Percentiles rank a stretch among this genome's conserved stretches.
Conservation (phyloP, 1,140 invertebrate genomes). For the Drosophila nasuta region DNA sequence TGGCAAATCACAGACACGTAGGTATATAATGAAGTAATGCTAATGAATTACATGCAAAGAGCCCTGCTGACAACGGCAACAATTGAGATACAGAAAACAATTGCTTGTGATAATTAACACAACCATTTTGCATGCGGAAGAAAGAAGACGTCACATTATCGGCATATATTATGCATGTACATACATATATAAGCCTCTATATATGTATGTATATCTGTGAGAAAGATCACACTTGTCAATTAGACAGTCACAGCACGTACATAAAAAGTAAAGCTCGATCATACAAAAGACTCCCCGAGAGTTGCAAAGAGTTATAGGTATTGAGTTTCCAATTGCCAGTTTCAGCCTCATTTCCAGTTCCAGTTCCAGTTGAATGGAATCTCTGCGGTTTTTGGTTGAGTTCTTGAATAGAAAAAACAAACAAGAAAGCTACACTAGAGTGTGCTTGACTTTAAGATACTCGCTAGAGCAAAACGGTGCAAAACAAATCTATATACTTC, state of each 20-base stretch:
- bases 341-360: not conserved
- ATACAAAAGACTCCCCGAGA: not conserved
- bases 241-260: slow-evolving; percentile 29
- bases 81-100: slow-evolving; percentile 23
- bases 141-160: slow-evolving; percentile 17
- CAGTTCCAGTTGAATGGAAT: not conserved
- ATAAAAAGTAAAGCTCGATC: not conserved
- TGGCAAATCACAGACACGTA: too few species aligned
- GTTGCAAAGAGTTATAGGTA: not conserved
- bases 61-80: not conserved
- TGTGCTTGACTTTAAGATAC: too few species aligned
- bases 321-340: not conserved
- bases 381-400: not conserved
- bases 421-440: too few species aligned
- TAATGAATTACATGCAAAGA: slow-evolving; percentile 23
- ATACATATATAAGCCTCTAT: not conserved
- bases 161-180: slow-evolving; percentile 4
- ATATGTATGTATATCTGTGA: slow-evolving; percentile 22
- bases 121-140: slow-evolving; percentile 38
- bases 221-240: slow-evolving; percentile 43
- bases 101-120: slow-evolving; percentile 36
- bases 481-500: too few species aligned
- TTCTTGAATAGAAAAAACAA: not conserved
- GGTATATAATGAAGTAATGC: not conserved
- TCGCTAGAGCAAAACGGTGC: too few species aligned